These are phyloP conservation scores for Megaustenia siamemsis DNA, from an alignment of 2,888 invertebrate species.

Conservation along the genomic window DNA sequence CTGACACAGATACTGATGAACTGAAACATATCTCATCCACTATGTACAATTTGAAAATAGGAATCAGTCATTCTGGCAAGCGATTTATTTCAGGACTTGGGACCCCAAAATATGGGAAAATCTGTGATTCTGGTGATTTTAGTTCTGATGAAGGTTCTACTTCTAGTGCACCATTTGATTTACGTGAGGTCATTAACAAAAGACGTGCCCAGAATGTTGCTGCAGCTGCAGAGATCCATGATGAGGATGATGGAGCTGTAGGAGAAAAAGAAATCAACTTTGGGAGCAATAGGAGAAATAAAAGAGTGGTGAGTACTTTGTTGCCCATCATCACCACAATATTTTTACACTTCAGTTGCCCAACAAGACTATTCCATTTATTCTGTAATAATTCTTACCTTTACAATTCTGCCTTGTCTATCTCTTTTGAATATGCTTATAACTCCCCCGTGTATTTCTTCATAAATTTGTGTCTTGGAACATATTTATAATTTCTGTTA, in stretches of 20 bases:
- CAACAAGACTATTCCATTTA: too few relatives aligned
- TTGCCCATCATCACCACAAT: too few relatives aligned
- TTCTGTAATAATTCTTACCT: too few relatives aligned
- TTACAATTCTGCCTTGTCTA: too few relatives aligned
- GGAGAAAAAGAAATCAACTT: neutral
- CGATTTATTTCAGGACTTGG: constrained; percentile 3
- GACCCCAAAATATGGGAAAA: neutral
- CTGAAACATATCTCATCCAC: neutral
- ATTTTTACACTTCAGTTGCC: too few relatives aligned
- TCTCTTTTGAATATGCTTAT: too few relatives aligned
- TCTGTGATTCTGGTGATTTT: neutral
- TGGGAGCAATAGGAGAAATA: neutral
- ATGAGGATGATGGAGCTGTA: neutral
- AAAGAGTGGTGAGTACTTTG: constrained; percentile 30
- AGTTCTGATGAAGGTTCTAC: neutral
- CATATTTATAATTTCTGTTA: too few relatives aligned
- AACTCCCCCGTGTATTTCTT: too few relatives aligned
- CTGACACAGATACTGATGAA: neutral
- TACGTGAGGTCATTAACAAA: constrained; percentile 11
- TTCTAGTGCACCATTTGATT: neutral
- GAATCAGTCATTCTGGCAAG: neutral
- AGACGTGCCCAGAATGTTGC: neutral
- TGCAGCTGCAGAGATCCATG: neutral
- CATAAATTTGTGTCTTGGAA: too few relatives aligned
- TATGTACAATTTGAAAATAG: constrained; percentile 38